A percentile compares a stretch with the other conserved stretches of the same genome.
phyloP scores from a whole-genome alignment of 2,888 invertebrate genomes.

The Xestobium rufovillosum region DNA sequence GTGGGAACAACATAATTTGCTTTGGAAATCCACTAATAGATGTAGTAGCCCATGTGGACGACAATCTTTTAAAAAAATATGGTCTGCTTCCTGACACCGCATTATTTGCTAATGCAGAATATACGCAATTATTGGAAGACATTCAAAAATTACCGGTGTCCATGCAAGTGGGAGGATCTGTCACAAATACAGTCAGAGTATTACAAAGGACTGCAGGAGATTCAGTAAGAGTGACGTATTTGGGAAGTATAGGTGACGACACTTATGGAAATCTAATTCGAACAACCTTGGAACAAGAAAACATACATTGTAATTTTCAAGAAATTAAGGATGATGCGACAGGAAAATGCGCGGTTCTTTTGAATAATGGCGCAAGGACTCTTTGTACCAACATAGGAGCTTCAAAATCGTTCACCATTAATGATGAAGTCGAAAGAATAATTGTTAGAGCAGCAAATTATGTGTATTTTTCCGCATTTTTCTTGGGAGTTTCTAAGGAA shows the following conservation, averaged over 20 bases:
- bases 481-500: slow-evolving; percentile 24
- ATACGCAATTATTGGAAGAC: slow-evolving; percentile 21
- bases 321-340: slow-evolving; percentile 18
- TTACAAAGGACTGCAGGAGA: slow-evolving; percentile 19
- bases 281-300: slow-evolving; percentile 18
- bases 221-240: slow-evolving; percentile 16
- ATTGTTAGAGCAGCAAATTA: slow-evolving; percentile 17
- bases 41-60: slow-evolving; percentile 22
- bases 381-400: slow-evolving; percentile 28
- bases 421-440: slow-evolving; percentile 14
- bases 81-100: slow-evolving; percentile 23
- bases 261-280: slow-evolving; percentile 20
- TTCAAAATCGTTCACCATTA: slow-evolving; percentile 19
- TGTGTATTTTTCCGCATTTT: slow-evolving; percentile 28
- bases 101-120: slow-evolving; percentile 10
- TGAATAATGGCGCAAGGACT: slow-evolving; percentile 24
- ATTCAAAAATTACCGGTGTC: slow-evolving; percentile 14
- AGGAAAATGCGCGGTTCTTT: slow-evolving; percentile 26
- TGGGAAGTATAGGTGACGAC: slow-evolving; percentile 27
- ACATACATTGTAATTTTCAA: slow-evolving; percentile 19
- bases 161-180: slow-evolving; percentile 25
- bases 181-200: slow-evolving; percentile 25
- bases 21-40: slow-evolving; percentile 29
- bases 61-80: slow-evolving; percentile 24
- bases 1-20: slow-evolving; percentile 13